These are phyloP conservation scores for Rhodophaea formosa DNA, from an alignment of 2,888 invertebrate genomes.

Conservation along the genomic window DNA sequence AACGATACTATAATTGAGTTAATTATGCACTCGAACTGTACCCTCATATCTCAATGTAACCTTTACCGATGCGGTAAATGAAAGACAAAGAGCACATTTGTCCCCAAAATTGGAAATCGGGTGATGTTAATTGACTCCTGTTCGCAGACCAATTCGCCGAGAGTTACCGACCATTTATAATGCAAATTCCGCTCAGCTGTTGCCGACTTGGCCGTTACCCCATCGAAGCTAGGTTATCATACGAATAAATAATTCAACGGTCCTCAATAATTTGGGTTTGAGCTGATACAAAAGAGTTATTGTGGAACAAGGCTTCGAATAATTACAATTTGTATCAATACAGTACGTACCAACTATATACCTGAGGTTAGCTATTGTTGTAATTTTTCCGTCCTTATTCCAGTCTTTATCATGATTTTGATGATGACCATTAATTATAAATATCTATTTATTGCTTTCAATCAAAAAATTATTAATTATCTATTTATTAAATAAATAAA, in stretches of 20 bases:
- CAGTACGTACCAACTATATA: too few relatives aligned
- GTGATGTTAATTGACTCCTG: slow-evolving; percentile 50
- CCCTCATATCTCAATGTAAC: background rate
- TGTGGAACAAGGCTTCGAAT: too few relatives aligned
- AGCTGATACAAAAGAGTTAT: background rate
- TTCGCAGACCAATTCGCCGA: slow-evolving; percentile 37
- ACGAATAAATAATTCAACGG: background rate
- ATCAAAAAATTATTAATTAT: too few relatives aligned
- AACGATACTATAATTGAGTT: too few relatives aligned
- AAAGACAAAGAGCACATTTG: slow-evolving; percentile 25
- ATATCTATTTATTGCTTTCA: too few relatives aligned
- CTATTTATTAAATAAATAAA: too few relatives aligned
- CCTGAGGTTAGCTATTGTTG: too few relatives aligned
- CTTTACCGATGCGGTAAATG: background rate
- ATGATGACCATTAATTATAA: too few relatives aligned
- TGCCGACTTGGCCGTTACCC: slow-evolving; percentile 15
- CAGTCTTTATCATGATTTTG: too few relatives aligned
- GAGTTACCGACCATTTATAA: slow-evolving; percentile 46
- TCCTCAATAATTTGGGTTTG: background rate
- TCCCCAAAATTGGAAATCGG: slow-evolving; percentile 45
- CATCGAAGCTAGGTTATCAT: background rate
- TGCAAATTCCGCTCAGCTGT: slow-evolving; percentile 13
- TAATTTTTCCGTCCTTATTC: too few relatives aligned
- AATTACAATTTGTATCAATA: too few relatives aligned
- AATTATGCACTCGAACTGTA: too few relatives aligned